Percentiles rank a stretch among this genome's conserved stretches.
Evolutionary conservation across 2,888 invertebrate species (phyloP).

Genomic region (Arenicola marina): DNA sequence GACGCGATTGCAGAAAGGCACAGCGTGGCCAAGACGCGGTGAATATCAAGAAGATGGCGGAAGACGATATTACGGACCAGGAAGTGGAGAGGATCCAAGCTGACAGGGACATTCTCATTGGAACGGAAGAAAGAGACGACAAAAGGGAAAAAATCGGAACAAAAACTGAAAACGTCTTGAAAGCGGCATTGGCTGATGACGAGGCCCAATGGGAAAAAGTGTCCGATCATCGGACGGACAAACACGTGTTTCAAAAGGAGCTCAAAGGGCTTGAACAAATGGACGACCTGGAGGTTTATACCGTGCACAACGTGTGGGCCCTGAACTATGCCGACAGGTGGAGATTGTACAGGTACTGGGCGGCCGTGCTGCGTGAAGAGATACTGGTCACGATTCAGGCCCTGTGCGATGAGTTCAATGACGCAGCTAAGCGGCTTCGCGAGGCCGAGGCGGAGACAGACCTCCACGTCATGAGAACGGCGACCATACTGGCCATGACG

Average conservation of each 20-base stretch:
- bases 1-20: too few species aligned
- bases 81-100: too few species aligned
- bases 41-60: too few species aligned
- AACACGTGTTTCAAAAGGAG: too few species aligned
- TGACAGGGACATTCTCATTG: too few species aligned
- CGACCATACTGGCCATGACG: constrained; percentile 53
- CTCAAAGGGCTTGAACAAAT: too few species aligned
- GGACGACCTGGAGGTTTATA: too few species aligned
- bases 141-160: too few species aligned
- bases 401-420: constrained; percentile 3
- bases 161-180: too few species aligned
- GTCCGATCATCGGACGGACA: neutral
- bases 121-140: too few species aligned
- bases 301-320: constrained; percentile 43
- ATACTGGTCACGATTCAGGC: neutral
- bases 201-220: neutral
- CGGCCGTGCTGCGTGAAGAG: neutral
- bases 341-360: constrained; percentile 62
- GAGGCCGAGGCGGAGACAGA: constrained; percentile 40
- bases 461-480: constrained; percentile 35
- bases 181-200: neutral
- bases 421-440: constrained; percentile 19
- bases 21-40: too few species aligned
- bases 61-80: too few species aligned
- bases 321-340: constrained; percentile 58